Conservation (phyloP, 2,113 vertebrate genomes). For the Pimephales promelas region DNA sequence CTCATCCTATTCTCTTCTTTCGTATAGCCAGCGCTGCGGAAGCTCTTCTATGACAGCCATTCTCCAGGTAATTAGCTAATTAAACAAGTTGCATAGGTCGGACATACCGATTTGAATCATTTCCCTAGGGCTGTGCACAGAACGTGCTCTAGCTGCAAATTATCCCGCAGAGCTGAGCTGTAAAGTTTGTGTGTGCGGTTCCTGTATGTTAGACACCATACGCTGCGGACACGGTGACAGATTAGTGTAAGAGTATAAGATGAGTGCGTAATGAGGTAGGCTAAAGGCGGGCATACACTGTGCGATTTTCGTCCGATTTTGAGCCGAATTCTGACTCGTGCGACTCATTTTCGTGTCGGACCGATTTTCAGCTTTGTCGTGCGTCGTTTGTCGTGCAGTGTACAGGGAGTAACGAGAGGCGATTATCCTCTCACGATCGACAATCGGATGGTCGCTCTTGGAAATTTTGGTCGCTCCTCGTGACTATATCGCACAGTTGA, state of each 20-base stretch:
- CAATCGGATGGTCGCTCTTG: no score
- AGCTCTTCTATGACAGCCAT: constrained; percentile 44
- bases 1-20: constrained; percentile 23
- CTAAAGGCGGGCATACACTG: no score
- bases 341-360: no score
- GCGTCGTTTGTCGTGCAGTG: no score
- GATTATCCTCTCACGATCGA: no score
- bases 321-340: no score
- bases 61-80: constrained; percentile 59
- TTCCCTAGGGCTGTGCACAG: constrained; percentile 27
- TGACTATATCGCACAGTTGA: no score
- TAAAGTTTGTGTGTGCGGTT: constrained; percentile 30
- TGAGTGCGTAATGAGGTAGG: constrained; percentile 52
- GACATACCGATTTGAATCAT: constrained; percentile 50
- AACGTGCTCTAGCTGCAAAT: constrained; percentile 47
- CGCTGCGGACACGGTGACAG: constrained; percentile 47
- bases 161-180: constrained; percentile 41
- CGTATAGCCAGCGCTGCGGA: constrained; percentile 23
- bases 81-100: constrained; percentile 40
- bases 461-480: no score
- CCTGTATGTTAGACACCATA: constrained; percentile 20
- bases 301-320: no score
- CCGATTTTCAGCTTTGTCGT: no score
- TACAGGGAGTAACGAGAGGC: no score
- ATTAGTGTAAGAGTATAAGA: constrained; percentile 26